A percentile compares a stretch with the other conserved stretches of the same genome.
Evolutionary conservation across 2,888 invertebrate species (phyloP).

Genomic region (Adelphocoris suturalis): DNA sequence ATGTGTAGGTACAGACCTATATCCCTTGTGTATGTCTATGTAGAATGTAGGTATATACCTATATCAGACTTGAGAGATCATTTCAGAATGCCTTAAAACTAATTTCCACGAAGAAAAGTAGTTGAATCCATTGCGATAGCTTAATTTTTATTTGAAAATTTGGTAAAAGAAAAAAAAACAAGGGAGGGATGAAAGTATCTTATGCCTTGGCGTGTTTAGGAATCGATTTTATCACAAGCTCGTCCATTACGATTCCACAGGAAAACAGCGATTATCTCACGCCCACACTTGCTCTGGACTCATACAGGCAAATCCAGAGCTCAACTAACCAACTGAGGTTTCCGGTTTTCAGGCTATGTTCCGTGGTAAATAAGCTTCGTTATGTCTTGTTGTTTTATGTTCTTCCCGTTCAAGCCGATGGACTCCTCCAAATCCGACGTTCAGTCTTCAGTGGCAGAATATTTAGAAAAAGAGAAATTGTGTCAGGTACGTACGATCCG

Average conservation of each 20-base stretch:
- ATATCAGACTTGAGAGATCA: too few species aligned
- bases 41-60: too few species aligned
- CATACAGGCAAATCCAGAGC: not conserved
- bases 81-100: too few species aligned
- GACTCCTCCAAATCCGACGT: conserved; percentile 64
- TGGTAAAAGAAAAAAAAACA: too few species aligned
- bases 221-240: not conserved
- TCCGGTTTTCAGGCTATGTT: not conserved
- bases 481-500: conserved; percentile 69
- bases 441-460: conserved; percentile 69
- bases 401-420: conserved; percentile 68
- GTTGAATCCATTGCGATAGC: too few species aligned
- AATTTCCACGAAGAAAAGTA: too few species aligned
- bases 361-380: conserved; percentile 47
- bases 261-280: not conserved
- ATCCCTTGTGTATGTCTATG: too few species aligned
- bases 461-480: conserved; percentile 71
- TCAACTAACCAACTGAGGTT: conserved; percentile 21
- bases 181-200: too few species aligned
- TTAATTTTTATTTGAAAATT: too few species aligned
- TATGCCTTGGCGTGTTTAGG: not conserved
- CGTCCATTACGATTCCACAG: not conserved
- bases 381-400: conserved; percentile 69
- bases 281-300: not conserved
- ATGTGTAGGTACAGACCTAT: too few species aligned